These are phyloP conservation scores for Eriosoma lanigerum DNA, from an alignment of 1,140 invertebrate genomes.

Conservation along the genomic window DNA sequence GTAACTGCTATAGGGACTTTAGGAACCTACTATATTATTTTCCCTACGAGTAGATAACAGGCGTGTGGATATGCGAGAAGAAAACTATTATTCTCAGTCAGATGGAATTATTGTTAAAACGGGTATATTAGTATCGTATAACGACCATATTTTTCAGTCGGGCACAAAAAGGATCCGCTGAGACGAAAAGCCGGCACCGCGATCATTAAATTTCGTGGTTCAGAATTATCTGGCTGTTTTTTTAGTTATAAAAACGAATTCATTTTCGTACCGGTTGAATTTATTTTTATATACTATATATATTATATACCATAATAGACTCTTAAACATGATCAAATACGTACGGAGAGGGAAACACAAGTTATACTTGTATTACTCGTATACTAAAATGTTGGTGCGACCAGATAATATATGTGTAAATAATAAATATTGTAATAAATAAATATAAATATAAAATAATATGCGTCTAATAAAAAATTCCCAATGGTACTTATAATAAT, in stretches of 20 bases:
- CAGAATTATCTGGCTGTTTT: background rate
- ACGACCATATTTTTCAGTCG: constrained; percentile 20
- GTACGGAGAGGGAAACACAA: too few relatives aligned
- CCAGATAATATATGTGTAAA: too few relatives aligned
- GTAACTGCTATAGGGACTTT: background rate
- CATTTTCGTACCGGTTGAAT: background rate
- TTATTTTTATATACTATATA: background rate
- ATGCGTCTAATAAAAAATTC: too few relatives aligned
- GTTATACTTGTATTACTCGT: too few relatives aligned
- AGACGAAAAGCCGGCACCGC: background rate
- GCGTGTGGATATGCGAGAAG: background rate
- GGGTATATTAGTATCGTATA: constrained; percentile 31
- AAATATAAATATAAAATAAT: too few relatives aligned
- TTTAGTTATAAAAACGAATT: background rate
- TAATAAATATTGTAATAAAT: too few relatives aligned
- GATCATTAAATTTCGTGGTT: constrained; percentile 10
- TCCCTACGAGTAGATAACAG: background rate
- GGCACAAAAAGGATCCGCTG: constrained; percentile 5
- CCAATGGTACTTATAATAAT: too few relatives aligned
- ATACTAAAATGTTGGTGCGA: too few relatives aligned
- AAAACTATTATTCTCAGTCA: constrained; percentile 2
- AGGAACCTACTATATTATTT: background rate
- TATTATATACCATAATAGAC: too few relatives aligned
- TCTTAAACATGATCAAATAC: too few relatives aligned
- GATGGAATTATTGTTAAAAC: constrained; percentile 35